These are phyloP conservation scores for Osmerus eperlanus DNA, from an alignment of 2,113 vertebrate genomes.

Conservation along the genomic window DNA sequence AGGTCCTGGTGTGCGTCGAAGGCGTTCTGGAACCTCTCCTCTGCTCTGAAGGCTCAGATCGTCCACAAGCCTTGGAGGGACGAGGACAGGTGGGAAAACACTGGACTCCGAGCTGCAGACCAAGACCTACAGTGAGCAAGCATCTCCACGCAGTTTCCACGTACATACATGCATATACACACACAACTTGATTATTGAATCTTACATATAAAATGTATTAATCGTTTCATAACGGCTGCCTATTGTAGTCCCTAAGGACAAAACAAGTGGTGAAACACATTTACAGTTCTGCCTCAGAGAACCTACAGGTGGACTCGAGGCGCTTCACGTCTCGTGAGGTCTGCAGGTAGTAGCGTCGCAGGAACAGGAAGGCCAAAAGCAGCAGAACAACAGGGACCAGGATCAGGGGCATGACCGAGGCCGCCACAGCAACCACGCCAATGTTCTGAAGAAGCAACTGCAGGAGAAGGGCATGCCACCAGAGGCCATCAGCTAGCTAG, in stretches of 20 bases:
- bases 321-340: conserved; percentile 87
- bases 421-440: conserved; percentile 77
- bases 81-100: conserved; percentile 84
- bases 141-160: no score
- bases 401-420: conserved; percentile 84
- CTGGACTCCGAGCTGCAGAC: conserved; percentile 80
- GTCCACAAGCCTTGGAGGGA: conserved; percentile 86
- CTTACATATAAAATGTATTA: not conserved
- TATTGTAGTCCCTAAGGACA: not conserved
- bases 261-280: not conserved
- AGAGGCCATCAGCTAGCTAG: not conserved
- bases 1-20: conserved; percentile 86
- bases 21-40: conserved; percentile 79
- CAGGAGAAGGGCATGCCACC: not conserved
- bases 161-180: not conserved
- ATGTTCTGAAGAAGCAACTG: conserved; percentile 78
- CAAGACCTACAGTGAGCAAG: no score
- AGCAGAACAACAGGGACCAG: conserved; percentile 79
- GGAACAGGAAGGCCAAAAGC: conserved; percentile 75
- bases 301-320: conserved; percentile 82
- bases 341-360: conserved; percentile 81
- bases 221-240: not conserved
- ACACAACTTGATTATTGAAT: not conserved
- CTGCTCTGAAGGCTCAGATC: conserved; percentile 80
- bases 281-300: not conserved